Evolutionary conservation across 2,113 vertebrate species (phyloP).

Genomic region (Dipodomys merriami): DNA sequence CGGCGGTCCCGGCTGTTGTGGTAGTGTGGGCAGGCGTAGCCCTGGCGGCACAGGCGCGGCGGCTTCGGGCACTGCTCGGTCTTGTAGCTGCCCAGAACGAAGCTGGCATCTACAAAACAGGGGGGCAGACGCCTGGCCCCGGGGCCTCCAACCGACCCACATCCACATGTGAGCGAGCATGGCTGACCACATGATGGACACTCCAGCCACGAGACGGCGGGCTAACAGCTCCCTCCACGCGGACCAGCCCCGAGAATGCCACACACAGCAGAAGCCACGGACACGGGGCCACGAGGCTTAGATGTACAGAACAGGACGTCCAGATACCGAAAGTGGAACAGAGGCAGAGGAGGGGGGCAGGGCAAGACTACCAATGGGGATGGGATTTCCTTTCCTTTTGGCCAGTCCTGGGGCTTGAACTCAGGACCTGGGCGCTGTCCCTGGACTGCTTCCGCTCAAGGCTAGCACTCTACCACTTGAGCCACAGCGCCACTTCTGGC

Average conservation of each 20-base stretch:
- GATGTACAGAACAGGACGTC: neutral
- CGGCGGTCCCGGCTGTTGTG: constrained; percentile 94
- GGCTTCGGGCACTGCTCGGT: constrained; percentile 96
- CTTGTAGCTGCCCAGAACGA: constrained; percentile 96
- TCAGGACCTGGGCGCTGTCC: no score
- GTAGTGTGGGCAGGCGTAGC: constrained; percentile 95
- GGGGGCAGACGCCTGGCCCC: neutral
- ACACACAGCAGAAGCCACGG: neutral
- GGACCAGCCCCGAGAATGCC: neutral
- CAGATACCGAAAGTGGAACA: neutral
- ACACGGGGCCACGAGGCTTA: no score
- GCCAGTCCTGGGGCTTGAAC: no score
- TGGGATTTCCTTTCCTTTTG: neutral
- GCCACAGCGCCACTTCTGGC: no score
- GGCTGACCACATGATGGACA: rapidly evolving
- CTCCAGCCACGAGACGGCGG: rapidly evolving
- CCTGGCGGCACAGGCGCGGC: constrained; percentile 95
- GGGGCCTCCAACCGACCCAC: rapidly evolving
- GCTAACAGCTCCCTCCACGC: rapidly evolving
- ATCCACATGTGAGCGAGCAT: rapidly evolving
- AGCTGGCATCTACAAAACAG: constrained; percentile 90
- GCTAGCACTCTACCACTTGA: no score
- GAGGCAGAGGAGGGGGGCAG: neutral
- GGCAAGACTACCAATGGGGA: neutral
- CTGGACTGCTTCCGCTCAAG: no score